Evolutionary conservation across 2,113 vertebrate genomes (phyloP), one percentile per base, ranked within the genome.

Genomic region (Heterocephalus glaber): DNA sequence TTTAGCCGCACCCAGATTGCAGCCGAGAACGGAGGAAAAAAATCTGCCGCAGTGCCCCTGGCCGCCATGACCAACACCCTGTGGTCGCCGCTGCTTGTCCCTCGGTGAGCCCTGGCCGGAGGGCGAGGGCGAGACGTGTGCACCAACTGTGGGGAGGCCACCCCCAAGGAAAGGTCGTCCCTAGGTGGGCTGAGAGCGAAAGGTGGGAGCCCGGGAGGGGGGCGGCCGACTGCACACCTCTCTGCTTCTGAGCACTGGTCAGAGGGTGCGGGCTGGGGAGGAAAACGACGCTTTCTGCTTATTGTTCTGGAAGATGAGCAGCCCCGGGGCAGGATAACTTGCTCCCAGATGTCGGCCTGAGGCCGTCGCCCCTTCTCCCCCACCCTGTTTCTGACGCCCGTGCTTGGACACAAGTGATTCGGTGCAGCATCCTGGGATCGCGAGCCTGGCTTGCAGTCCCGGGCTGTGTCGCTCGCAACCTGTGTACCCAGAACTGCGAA

Each of bases 41-140:
- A 95, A 92, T 96, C 97, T 98, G 96, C 97, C 97, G 97, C 97
- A 98, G 96, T 97, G 97, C 95, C 94, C 96, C 83, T 93, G 86
- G 97, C 96, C 97, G 97, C 97, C 97, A 98, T 98, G 96, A 89
- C 97, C 97, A 96, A 96, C 97, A 97, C 97, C 97, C 97, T 96
- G 52, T n/a, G 95, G 87, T 77, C 89, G 83, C 95, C 0, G 56
- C 58, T 0, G 95, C 49, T 72, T 76, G 38, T 58, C 88, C 90
- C 76, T 66, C 3, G 17, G 8, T 2, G 76, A 72, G 82, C 60
- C 88, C 91, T 24, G n/a, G 49, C 41, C 30, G 5, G 24, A 10
- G 49, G 17, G 17, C 47, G 17, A 4, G 4, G 41, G 44, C 2
- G 54, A 22, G 58, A 5, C 10, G 58, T 33, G 84, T 16, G 70